Evolutionary conservation across 2,797 vertebrate species (phyloP), one percentile per base, ranked within the genome.

Genomic region (Gallirallus australis): DNA sequence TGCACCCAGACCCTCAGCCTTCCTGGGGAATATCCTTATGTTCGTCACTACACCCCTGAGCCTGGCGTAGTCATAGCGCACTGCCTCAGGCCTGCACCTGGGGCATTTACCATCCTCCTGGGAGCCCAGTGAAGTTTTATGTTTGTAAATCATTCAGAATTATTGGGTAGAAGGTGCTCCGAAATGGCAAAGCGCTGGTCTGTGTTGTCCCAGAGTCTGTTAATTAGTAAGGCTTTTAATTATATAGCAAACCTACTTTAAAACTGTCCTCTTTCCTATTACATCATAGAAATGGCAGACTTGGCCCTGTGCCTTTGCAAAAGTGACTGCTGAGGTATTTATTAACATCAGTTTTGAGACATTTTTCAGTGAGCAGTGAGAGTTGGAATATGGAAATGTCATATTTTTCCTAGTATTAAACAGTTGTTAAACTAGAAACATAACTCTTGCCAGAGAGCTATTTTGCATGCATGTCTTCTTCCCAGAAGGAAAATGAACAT

Each of bases 371-470:
- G 70, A 88, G 61, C 53, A 33, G 52, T 69, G 82, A 91, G 79
- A 76, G 59, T 7, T 83, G 86, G 87, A 94, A 92, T 86, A 90
- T 59, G 82, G 73, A 95, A 94, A 86, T 96, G 85, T 89, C 89
- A 71, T 89, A 81, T 95, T 96, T 94, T 93, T 89, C 85, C 69
- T 92, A 35, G 61, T 90, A 73, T 89, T 86, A 86, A 94, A 70
- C 33, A 94, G 78, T 89, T 96, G 89, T 93, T 94, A 76, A 93
- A 91, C 89, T 75, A 88, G 80, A 96, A 94, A 63, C 71, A 35
- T 42, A 68, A 65, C 23, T 93, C 87, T 59, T 96, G 87, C 73
- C 89, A 94, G 87, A 81, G 54, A 85, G 80, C 70, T 90, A 57
- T 65, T 95, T 86, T 92, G 78, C 73, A 82, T 86, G 56, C 73